Evolutionary conservation across 35 echinoderm and acorn worm species (phyloP).

Genomic region (Lytechinus pictus): DNA sequence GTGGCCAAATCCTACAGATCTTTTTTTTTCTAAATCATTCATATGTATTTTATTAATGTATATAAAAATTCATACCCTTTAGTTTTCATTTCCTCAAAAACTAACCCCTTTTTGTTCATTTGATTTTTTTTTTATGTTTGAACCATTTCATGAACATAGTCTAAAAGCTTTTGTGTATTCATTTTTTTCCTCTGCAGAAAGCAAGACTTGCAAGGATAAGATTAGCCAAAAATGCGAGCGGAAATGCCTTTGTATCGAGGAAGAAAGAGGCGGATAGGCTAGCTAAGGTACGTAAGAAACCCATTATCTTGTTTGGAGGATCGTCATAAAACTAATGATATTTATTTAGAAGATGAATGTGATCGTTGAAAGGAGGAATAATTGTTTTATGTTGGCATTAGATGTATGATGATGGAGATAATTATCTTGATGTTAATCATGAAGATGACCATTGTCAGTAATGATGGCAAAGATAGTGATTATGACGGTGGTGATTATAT

Average conservation of each 20-base stretch:
- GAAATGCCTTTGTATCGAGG: slow-evolving; percentile 97
- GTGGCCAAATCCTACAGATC: not conserved
- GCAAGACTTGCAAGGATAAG: slow-evolving; percentile 95
- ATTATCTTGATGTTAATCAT: no score
- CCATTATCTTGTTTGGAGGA: not conserved
- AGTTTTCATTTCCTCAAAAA: no score
- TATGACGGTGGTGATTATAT: not conserved
- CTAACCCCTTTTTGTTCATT: not conserved
- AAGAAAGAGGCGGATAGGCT: slow-evolving; percentile 98
- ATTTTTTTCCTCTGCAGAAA: slow-evolving; percentile 70
- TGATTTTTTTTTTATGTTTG: not conserved
- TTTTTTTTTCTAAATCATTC: no score
- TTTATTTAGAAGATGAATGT: not conserved
- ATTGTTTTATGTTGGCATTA: no score
- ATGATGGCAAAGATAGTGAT: not conserved
- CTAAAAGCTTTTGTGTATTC: not conserved
- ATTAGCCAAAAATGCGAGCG: slow-evolving; percentile 95
- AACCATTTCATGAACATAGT: not conserved
- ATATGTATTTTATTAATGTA: no score
- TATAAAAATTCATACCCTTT: no score
- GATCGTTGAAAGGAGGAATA: not conserved
- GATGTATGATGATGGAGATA: no score
- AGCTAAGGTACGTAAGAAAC: slow-evolving; percentile 82
- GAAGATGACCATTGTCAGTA: no score
- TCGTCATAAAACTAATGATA: not conserved